Evolutionary conservation across 2,888 invertebrate genomes (phyloP), one percentile per base, ranked within the genome.

Genomic region (Pilophorus perplexus): DNA sequence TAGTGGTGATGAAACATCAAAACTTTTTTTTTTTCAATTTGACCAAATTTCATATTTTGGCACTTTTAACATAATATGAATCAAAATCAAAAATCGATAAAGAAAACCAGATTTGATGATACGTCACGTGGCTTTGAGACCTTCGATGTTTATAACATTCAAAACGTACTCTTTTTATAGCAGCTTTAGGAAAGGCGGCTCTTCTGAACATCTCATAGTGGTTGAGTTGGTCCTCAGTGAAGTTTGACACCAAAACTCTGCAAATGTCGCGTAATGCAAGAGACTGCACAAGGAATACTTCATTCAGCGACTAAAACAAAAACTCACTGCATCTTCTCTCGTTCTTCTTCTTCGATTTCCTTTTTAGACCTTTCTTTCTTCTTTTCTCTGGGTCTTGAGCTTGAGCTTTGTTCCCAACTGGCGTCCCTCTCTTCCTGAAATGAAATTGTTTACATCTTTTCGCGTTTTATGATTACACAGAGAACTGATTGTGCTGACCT

Each of bases 191-290:
- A 77, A 99, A 98, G 0, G 97, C 95, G 0, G 98, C 89, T 74
- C 99, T 82, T 71, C 99, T 81, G 76, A 91, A 99, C 93, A 98
- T 97, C 81, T 99, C 99, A 80, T 99, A 99, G 72, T 98, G 84
- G 76, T 98, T 93, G 60, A 99, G 79, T 76, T 99, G 99, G 73
- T 97, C 97, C 78, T 97, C 97, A 0, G 97, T 94, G 74, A 99
- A 99, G 78, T 99, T 98, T 0, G 98, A 98, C 0, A 99, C 96
- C 57, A 99, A 80, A 33, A 99, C 94, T 78, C 94, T 94, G 76
- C 67, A 65, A 55, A 25, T n/a, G n/a, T n/a, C n/a, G n/a, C n/a
- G n/a, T n/a, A n/a, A n/a, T n/a, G n/a, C n/a, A n/a, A n/a, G n/a
- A n/a, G n/a, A n/a, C n/a, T n/a, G 12, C 12, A 33, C 33, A 33